These are phyloP conservation scores for Phthorimaea operculella DNA, from an alignment of 1,140 invertebrate genomes.

Conservation along the genomic window DNA sequence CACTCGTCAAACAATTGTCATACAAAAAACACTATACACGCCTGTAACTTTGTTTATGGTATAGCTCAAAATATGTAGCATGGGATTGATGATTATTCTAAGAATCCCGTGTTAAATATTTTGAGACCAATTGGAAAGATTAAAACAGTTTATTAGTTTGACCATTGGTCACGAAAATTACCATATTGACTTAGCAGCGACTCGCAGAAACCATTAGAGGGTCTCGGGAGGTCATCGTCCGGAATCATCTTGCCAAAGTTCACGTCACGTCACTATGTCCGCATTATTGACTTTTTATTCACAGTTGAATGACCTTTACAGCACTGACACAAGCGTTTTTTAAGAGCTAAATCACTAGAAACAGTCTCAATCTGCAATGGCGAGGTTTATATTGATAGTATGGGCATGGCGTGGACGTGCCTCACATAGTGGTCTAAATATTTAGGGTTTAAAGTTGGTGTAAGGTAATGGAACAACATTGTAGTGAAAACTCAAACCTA, in stretches of 20 bases:
- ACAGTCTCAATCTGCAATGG: neutral
- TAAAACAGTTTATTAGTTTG: too few species aligned
- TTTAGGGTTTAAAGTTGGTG: neutral
- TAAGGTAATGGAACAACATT: neutral
- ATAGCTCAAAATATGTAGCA: too few species aligned
- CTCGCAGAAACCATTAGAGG: slow-evolving; percentile 17
- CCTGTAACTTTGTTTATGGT: too few species aligned
- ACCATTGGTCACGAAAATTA: slow-evolving; percentile 18
- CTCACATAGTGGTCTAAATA: neutral
- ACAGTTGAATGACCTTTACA: neutral
- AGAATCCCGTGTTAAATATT: too few species aligned
- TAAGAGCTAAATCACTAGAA: neutral
- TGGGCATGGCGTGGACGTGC: neutral
- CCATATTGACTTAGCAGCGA: slow-evolving; percentile 41
- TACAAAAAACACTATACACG: too few species aligned
- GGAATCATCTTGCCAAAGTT: slow-evolving; percentile 4
- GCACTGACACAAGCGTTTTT: neutral
- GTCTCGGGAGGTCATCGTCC: slow-evolving; percentile 2
- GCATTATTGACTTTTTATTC: neutral
- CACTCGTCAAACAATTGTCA: too few species aligned
- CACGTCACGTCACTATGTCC: neutral
- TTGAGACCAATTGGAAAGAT: too few species aligned
- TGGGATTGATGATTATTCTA: too few species aligned
- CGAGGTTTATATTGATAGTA: neutral
- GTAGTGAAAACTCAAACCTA: neutral